phyloP scores from a whole-genome alignment of 2,797 vertebrate genomes.

The Lycodopsis pacificus region DNA sequence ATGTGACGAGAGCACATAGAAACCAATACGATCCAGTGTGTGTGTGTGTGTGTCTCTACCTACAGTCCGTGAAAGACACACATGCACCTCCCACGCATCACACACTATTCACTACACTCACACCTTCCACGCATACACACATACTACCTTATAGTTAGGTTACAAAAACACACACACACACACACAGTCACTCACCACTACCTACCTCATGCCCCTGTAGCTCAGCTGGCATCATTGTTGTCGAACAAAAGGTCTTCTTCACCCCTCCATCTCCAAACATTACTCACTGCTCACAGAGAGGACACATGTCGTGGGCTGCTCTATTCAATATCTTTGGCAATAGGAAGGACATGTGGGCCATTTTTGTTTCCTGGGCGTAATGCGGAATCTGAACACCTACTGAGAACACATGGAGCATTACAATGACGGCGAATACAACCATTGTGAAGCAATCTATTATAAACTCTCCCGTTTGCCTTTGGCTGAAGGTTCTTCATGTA shows the following conservation, averaged over 20 bases:
- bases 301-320: slow-evolving; percentile 42
- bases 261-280: slow-evolving; percentile 55
- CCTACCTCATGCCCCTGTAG: slow-evolving; percentile 64
- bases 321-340: slow-evolving; percentile 50
- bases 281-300: slow-evolving; percentile 63
- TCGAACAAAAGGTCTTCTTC: slow-evolving; percentile 75
- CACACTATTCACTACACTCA: slow-evolving; percentile 66
- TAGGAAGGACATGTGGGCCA: slow-evolving; percentile 51
- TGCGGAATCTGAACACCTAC: slow-evolving; percentile 43
- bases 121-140: slow-evolving; percentile 68
- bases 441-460: slow-evolving; percentile 26
- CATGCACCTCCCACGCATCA: slow-evolving; percentile 61
- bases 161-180: slow-evolving; percentile 47
- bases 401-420: slow-evolving; percentile 35
- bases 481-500: slow-evolving; percentile 9
- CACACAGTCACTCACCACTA: slow-evolving; percentile 48
- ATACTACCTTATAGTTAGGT: slow-evolving; percentile 47
- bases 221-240: slow-evolving; percentile 72
- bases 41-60: slow-evolving; percentile 5
- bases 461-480: background rate
- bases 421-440: slow-evolving; percentile 25
- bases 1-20: slow-evolving; percentile 66
- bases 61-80: slow-evolving; percentile 43
- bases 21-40: slow-evolving; percentile 20
- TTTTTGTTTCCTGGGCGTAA: slow-evolving; percentile 40